Evolutionary conservation across 2,888 invertebrate genomes (phyloP).

Genomic region (Thera obeliscata): DNA sequence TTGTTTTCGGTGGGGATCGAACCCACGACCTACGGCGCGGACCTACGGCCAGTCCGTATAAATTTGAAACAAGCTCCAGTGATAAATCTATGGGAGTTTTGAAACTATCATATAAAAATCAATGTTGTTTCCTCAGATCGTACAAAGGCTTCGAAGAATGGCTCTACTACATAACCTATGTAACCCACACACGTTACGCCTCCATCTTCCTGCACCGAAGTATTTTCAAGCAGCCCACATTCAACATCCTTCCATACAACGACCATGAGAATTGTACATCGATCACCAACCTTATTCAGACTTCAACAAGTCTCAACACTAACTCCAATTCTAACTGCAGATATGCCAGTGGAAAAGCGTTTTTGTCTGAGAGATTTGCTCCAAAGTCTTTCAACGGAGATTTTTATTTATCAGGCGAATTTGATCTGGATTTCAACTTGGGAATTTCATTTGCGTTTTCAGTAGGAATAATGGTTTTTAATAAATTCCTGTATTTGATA

Average conservation of each 20-base stretch:
- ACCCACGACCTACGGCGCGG: too few species aligned
- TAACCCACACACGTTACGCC: conserved; percentile 91
- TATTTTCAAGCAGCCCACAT: conserved; percentile 85
- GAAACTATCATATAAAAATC: neutral
- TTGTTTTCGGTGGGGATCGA: too few species aligned
- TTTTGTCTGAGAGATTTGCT: conserved; percentile 88
- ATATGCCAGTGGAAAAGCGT: conserved; percentile 89
- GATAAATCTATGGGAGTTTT: too few species aligned
- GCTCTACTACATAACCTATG: conserved; percentile 91
- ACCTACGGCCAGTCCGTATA: too few species aligned
- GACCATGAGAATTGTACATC: conserved; percentile 82
- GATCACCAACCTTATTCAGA: conserved; percentile 82
- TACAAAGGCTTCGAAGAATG: conserved; percentile 92
- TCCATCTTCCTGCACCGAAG: conserved; percentile 90
- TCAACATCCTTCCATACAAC: conserved; percentile 82
- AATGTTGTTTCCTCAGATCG: conserved; percentile 80
- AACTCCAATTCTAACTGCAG: conserved; percentile 86
- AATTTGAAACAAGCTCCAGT: too few species aligned
- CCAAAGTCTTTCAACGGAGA: conserved; percentile 82
- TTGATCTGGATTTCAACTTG: conserved; percentile 90
- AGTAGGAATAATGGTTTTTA: conserved; percentile 91
- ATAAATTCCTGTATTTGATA: conserved; percentile 93
- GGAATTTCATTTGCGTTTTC: conserved; percentile 93
- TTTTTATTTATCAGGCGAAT: conserved; percentile 83
- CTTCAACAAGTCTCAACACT: conserved; percentile 73